These are phyloP conservation scores for Pseudoatta argentina DNA, from an alignment of 1,140 invertebrate species.

Conservation along the genomic window DNA sequence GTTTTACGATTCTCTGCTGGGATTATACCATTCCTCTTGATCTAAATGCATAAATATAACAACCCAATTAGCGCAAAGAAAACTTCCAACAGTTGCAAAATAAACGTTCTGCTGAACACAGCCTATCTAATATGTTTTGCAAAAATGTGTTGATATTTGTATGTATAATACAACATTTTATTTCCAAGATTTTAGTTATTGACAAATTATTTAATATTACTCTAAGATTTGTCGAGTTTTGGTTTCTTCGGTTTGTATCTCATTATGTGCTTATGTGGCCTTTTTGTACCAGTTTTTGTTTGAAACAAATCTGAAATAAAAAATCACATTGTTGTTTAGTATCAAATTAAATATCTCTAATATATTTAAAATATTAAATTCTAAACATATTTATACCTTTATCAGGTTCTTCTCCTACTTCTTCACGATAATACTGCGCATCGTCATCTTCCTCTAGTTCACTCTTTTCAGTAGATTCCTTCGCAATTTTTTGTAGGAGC, in stretches of 20 bases:
- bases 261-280: conserved; percentile 59
- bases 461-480: conserved; percentile 86
- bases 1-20: too few species aligned
- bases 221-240: conserved; percentile 23
- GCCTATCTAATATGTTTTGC: neutral
- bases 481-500: conserved; percentile 85
- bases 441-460: conserved; percentile 90
- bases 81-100: too few species aligned
- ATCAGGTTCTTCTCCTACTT: conserved; percentile 95
- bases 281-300: conserved; percentile 69
- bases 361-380: conserved; percentile 4
- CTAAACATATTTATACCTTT: conserved; percentile 87
- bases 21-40: too few species aligned
- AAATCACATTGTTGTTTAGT: neutral
- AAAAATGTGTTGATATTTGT: neutral
- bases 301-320: conserved; percentile 77
- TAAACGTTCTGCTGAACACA: too few species aligned
- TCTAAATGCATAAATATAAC: too few species aligned
- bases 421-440: conserved; percentile 93
- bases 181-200: neutral
- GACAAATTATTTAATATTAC: conserved; percentile 11
- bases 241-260: conserved; percentile 75
- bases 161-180: neutral
- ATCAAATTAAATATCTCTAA: neutral
- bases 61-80: too few species aligned